Base-by-base conservation (phyloP, 2,888 invertebrate species). In the Perithous albicinctus region DNA sequence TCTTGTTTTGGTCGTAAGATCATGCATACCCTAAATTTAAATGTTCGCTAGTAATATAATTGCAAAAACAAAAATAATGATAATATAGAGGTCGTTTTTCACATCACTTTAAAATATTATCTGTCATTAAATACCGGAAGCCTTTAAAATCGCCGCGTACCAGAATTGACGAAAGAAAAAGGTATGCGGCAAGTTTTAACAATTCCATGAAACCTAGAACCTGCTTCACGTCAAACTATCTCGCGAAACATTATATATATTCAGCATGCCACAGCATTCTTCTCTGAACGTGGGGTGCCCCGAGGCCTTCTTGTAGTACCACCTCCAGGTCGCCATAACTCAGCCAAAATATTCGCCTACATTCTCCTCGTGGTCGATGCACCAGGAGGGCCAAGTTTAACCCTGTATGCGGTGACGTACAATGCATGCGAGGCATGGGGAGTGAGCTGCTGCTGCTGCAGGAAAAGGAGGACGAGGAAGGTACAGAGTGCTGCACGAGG, bases 321-420 rank as follows among this genome's bases (percentile, higher is more conserved):
- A 78, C 73, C 83, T 73, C 69, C 70, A 59, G 61, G 72, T 75
- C 78, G 80, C 85, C 90, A 87, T 91, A 90, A 91, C 87, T 91
- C 90, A 89, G 86, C 89, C 89, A 77, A 90, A 90, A 90, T 91
- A 89, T 90, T 91, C 89, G 90, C 89, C 90, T 89, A 89, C 88
- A 89, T 90, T 90, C 90, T 88, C 83, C 83, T 83, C 82, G 84
- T 83, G 79, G 70, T 67, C 79, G 81, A 82, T 82, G 79, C 76
- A 78, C 69, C 32, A 73, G 54, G 76, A 78, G 84, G 84, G 84
- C 86, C 85, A 89, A 90, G 88, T 88, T 89, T 89, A 89, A 88
- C 86, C 87, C 70, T 82, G 79, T 82, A 76, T 81, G 83, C 83
- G 82, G 80, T 78, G 84, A 86, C 82, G 86, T 86, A 86, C 84